phyloP scores from a whole-genome alignment of 2,797 vertebrate genomes.

The Tangara arthus region DNA sequence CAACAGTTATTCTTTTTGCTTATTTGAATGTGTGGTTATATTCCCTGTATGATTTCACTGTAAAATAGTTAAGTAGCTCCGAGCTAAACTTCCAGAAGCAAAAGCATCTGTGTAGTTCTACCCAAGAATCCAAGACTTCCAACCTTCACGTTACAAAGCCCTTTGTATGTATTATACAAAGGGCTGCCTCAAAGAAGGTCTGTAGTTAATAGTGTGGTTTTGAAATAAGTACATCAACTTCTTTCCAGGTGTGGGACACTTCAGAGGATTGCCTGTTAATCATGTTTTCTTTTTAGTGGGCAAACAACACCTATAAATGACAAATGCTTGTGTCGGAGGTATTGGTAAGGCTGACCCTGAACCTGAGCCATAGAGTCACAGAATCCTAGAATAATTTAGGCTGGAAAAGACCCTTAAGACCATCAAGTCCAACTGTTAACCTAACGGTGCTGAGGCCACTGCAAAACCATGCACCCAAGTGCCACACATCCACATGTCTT shows the following conservation, averaged over 20 bases:
- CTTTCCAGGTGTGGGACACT: neutral
- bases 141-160: neutral
- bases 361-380: neutral
- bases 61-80: neutral
- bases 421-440: neutral
- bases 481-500: accelerated
- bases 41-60: neutral
- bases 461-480: neutral
- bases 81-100: neutral
- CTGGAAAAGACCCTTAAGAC: neutral
- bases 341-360: neutral
- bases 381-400: neutral
- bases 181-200: neutral
- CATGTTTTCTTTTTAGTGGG: neutral
- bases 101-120: neutral
- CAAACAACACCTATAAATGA: neutral
- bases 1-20: neutral
- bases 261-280: neutral
- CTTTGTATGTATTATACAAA: neutral
- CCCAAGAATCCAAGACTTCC: neutral
- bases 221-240: neutral
- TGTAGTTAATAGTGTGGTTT: neutral
- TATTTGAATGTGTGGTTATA: neutral
- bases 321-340: neutral
- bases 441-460: too few species aligned